These are phyloP conservation scores for Heliconius erato DNA, from an alignment of 2,888 invertebrate species.

Conservation along the genomic window DNA sequence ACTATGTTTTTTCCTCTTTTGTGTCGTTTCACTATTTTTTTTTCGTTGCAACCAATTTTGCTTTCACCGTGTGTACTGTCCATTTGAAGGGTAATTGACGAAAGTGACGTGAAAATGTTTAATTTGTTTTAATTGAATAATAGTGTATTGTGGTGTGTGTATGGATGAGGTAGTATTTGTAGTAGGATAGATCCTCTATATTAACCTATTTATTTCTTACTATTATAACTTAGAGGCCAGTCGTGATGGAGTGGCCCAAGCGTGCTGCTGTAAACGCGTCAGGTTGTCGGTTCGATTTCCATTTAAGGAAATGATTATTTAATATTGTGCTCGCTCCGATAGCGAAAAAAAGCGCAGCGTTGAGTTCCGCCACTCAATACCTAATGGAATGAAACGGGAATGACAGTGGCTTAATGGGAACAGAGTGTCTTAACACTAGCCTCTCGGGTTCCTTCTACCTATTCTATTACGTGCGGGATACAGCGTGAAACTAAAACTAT, in stretches of 20 bases:
- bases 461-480: not conserved
- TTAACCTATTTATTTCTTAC: too few relatives aligned
- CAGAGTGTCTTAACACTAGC: not conserved
- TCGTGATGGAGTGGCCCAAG: not conserved
- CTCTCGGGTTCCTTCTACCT: not conserved
- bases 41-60: constrained; percentile 64
- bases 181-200: too few relatives aligned
- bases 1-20: constrained; percentile 40
- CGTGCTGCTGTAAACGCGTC: not conserved
- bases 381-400: not conserved
- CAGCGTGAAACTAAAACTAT: not conserved
- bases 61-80: constrained; percentile 74
- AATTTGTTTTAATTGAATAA: constrained; percentile 40
- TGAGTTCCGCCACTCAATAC: not conserved
- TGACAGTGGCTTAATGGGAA: not conserved
- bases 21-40: constrained; percentile 39
- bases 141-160: not conserved
- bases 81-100: constrained; percentile 47
- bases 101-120: constrained; percentile 49
- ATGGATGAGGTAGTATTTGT: too few relatives aligned
- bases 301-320: not conserved
- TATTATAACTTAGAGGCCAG: not conserved
- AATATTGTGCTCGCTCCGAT: not conserved
- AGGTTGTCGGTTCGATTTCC: not conserved
- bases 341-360: not conserved